Evolutionary conservation across 1,140 invertebrate genomes (phyloP).

Genomic region (Oreohelix idahoensis): DNA sequence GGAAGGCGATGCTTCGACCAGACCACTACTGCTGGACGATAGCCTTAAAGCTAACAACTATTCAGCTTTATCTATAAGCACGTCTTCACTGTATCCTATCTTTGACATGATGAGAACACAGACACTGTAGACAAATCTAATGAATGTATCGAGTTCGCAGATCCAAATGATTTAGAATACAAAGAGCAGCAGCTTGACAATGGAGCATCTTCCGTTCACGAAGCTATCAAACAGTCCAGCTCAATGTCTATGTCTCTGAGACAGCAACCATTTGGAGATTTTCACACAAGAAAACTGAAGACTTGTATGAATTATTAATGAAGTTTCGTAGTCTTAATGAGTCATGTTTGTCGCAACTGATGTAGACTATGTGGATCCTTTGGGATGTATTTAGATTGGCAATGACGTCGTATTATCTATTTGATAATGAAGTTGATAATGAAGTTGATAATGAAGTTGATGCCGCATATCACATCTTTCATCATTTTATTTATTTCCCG

Average conservation of each 20-base stretch:
- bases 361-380: too few relatives aligned
- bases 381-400: too few relatives aligned
- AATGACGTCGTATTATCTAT: too few relatives aligned
- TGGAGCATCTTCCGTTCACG: not conserved
- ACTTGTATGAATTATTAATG: too few relatives aligned
- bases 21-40: constrained; percentile 11
- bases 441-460: too few relatives aligned
- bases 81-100: not conserved
- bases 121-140: not conserved
- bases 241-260: not conserved
- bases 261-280: not conserved
- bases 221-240: not conserved
- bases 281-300: not conserved
- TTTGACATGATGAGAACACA: not conserved
- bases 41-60: not conserved
- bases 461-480: too few relatives aligned
- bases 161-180: not conserved
- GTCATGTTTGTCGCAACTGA: too few relatives aligned
- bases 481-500: too few relatives aligned
- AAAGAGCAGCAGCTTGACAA: not conserved
- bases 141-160: not conserved
- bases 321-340: too few relatives aligned
- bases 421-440: too few relatives aligned
- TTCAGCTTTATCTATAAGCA: not conserved
- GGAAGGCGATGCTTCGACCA: not conserved